Base-by-base conservation (phyloP, 2,113 vertebrate genomes). In the Cyphomyrus discorhynchus region DNA sequence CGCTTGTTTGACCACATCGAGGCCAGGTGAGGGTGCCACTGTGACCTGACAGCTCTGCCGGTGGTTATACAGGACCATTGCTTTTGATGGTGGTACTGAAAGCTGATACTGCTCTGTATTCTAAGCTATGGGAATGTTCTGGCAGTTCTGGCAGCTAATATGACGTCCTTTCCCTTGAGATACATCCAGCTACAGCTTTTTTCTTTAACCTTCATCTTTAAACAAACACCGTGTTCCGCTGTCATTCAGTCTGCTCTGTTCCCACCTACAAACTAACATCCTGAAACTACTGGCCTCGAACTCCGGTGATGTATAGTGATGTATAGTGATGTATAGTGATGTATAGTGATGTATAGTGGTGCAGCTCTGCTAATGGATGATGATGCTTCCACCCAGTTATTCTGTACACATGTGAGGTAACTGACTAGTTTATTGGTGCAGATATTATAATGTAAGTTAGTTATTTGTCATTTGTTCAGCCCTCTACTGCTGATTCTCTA, bases 1-100 rank as follows among this genome's bases (percentile, higher is more conserved):
- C 96, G 96, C 91, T 97, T 99, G 90, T 97, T 97, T 13, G 97
- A 97, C 91, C 96, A 97, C 93, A 97, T 98, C 15, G 96, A 97
- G 84, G 95, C 96, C 91, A 96, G 98, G 98, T 99, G 95, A 97
- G 97, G 83, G 46, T 62, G 45, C 11, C 80, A 2, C 3, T 77
- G 82, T 24, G 53, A 31, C 24, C 17, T 6, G 24, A 35, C 86
- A 35, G 49, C 27, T 17, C 24, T 87, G 86, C n/a, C 9, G 3
- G 62, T 70, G 62, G 9, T 31, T 70, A 9, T n/a, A 27, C n/a
- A 3, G 7, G n/a, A 66, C 24, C n/a, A 66, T 27, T 24, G 62
- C 62, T 27, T 11, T 10, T 10, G 2, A 31, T 70, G 62, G 24
- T 31, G 27, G 62, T 31, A 70, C 24, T 70, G 27, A 31, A 27